Evolutionary conservation across 2,888 invertebrate species (phyloP).

Genomic region (Meiosimyza decipiens): DNA sequence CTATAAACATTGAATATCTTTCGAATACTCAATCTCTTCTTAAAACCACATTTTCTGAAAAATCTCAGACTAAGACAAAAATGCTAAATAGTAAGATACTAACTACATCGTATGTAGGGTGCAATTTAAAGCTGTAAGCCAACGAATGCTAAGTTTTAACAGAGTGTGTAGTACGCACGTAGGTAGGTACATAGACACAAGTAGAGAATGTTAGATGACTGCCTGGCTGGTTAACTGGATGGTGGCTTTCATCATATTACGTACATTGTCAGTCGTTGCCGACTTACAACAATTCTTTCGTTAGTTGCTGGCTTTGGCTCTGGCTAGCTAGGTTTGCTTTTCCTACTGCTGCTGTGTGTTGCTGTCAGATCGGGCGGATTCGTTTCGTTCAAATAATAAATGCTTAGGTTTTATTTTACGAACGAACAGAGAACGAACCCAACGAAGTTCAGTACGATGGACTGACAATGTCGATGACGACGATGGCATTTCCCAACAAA

Average conservation of each 20-base stretch:
- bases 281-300: constrained; percentile 24
- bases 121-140: neutral
- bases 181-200: neutral
- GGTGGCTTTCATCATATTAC: constrained; percentile 33
- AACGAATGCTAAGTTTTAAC: constrained; percentile 12
- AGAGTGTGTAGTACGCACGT: constrained; percentile 24
- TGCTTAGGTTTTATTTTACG: constrained; percentile 28
- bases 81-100: neutral
- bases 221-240: constrained; percentile 12
- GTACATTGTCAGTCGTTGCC: constrained; percentile 23
- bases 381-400: constrained; percentile 28
- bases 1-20: too few relatives aligned
- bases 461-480: constrained; percentile 46
- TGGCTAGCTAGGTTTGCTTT: neutral
- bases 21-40: too few relatives aligned
- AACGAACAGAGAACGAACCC: constrained; percentile 35
- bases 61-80: too few relatives aligned
- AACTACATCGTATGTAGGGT: neutral
- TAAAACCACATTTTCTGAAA: too few relatives aligned
- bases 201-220: neutral
- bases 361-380: constrained; percentile 19
- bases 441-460: constrained; percentile 34
- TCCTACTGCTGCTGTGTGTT: too few relatives aligned
- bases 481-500: constrained; percentile 56
- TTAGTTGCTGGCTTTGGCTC: neutral